A percentile compares a stretch with the other conserved stretches of the same genome.
phyloP scores from a whole-genome alignment of 2,113 vertebrate genomes.

The Osmerus mordax region DNA sequence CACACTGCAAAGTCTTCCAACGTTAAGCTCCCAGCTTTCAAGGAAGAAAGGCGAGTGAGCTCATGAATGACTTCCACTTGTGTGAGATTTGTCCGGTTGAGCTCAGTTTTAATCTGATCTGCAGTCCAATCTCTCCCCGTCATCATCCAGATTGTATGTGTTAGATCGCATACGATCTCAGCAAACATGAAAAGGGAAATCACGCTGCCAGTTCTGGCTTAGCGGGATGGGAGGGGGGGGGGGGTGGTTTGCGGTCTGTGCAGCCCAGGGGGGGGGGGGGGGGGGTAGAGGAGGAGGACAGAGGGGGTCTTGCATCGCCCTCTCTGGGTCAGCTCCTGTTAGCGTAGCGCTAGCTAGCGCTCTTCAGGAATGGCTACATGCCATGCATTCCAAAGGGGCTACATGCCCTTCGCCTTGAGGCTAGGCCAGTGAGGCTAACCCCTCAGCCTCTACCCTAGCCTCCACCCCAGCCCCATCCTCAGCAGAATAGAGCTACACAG shows the following conservation, averaged over 20 bases:
- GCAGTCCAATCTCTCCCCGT: neutral
- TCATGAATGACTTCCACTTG: conserved; percentile 4
- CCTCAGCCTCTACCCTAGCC: neutral
- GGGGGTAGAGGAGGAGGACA: neutral
- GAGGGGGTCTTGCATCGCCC: neutral
- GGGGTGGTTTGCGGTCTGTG: no score
- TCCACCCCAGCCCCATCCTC: conserved; percentile 6
- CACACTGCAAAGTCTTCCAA: neutral
- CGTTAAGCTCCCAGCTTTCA: neutral
- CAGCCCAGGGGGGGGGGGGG: neutral
- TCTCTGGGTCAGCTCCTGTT: conserved; percentile 28
- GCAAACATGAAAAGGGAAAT: neutral
- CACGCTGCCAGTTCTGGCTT: neutral
- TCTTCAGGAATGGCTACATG: conserved; percentile 58
- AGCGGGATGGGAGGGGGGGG: no score
- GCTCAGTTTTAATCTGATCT: neutral
- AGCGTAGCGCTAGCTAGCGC: conserved; percentile 19
- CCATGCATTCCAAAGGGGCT: conserved; percentile 52
- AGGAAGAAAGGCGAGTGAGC: neutral
- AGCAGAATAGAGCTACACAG: no score
- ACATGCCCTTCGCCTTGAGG: conserved; percentile 22
- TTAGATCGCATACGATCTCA: neutral
- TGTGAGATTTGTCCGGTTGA: neutral
- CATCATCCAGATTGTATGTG: neutral
- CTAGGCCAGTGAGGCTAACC: conserved; percentile 42